Evolutionary conservation across 2,888 invertebrate genomes (phyloP).

Genomic region (Trachelus tabidus): DNA sequence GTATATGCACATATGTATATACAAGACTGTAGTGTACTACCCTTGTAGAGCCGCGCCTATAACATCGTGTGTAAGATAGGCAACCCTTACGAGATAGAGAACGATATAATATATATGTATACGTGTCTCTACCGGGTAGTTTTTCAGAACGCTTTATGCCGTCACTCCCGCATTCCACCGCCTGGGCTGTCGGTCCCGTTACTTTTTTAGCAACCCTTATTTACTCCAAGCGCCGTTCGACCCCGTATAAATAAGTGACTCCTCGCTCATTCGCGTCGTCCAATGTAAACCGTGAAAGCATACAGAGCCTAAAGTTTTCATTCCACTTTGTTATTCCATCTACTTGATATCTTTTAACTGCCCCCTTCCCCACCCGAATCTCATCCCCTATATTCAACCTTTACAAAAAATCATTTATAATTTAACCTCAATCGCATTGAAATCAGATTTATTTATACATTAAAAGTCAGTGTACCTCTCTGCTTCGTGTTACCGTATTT

Average conservation of each 20-base stretch:
- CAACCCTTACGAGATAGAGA: not conserved
- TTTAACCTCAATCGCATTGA: not conserved
- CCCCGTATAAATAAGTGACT: conserved; percentile 1
- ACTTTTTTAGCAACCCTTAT: conserved; percentile 11
- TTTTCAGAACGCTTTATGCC: conserved; percentile 8
- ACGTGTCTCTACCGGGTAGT: not conserved
- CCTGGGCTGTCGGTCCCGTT: not conserved
- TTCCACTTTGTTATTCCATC: not conserved
- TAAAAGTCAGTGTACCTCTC: not conserved
- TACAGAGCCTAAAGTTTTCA: not conserved
- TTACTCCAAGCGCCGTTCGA: not conserved
- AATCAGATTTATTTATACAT: not conserved
- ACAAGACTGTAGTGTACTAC: not conserved
- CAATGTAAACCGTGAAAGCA: not conserved
- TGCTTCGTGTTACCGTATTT: not conserved
- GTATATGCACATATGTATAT: not conserved
- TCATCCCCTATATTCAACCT: not conserved
- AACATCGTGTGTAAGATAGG: not conserved
- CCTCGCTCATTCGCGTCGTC: not conserved
- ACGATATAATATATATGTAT: not conserved
- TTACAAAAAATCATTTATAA: not conserved
- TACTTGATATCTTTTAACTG: too few relatives aligned
- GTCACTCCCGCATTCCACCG: not conserved
- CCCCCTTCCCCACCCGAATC: too few relatives aligned
- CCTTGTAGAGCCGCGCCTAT: not conserved